These are phyloP conservation scores for Aquatica leii DNA, from an alignment of 2,888 invertebrate species.

Conservation along the genomic window DNA sequence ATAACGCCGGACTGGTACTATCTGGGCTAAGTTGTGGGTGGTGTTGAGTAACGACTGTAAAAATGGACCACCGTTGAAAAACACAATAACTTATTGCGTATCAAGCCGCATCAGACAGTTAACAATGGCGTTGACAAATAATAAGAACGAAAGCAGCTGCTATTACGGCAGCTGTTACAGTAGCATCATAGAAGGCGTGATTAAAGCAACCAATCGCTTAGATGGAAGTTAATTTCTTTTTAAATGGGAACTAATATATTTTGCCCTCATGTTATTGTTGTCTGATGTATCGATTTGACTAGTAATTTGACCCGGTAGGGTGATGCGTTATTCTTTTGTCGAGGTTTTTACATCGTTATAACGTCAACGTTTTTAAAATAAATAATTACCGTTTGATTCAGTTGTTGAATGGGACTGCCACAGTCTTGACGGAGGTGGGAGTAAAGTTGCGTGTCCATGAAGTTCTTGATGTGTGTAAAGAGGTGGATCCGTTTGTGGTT, in stretches of 20 bases:
- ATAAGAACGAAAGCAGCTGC: constrained; percentile 31
- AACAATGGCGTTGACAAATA: constrained; percentile 38
- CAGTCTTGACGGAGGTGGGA: constrained; percentile 49
- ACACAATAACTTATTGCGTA: neutral
- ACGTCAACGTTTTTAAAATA: neutral
- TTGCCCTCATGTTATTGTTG: constrained; percentile 28
- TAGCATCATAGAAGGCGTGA: constrained; percentile 40
- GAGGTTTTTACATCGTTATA: neutral
- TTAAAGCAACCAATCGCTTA: constrained; percentile 35
- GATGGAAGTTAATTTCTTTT: constrained; percentile 35
- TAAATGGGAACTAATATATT: constrained; percentile 30
- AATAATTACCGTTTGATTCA: constrained; percentile 53
- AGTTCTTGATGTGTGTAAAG: constrained; percentile 59
- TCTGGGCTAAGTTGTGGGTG: constrained; percentile 81
- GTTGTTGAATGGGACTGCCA: constrained; percentile 52
- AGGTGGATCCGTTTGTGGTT: constrained; percentile 56
- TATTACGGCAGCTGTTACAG: constrained; percentile 34
- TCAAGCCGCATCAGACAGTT: constrained; percentile 21
- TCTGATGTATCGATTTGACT: constrained; percentile 37
- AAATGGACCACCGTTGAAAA: neutral
- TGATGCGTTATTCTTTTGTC: neutral
- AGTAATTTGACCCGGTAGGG: constrained; percentile 29
- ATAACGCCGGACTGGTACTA: constrained; percentile 85
- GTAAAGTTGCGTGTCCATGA: constrained; percentile 38
- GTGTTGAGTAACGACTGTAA: constrained; percentile 38